Evolutionary conservation across 2,797 vertebrate species (phyloP), one percentile per base, ranked within the genome.

Genomic region (Toxotes lorentzi): DNA sequence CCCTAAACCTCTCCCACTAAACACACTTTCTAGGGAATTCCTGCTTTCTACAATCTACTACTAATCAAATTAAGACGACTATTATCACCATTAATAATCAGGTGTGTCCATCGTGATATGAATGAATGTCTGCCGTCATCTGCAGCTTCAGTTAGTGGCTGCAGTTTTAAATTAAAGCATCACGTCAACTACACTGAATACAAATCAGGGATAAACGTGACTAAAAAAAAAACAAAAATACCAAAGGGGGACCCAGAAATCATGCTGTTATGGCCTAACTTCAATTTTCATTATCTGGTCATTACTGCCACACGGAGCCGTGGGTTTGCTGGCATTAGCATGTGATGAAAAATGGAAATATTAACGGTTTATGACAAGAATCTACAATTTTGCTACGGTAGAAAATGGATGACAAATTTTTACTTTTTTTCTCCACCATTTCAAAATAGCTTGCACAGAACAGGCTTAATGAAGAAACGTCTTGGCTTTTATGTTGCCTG

Each of bases 401-500:
- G 34, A 74, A 74, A 60, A 79, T 38, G 50, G 58, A 74, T 69
- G 62, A 48, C 47, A 62, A 59, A 59, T 3, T 71, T 54, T 63
- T 41, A 27, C n/a, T 30, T 13, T 35, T 24, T 45, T 43, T 9
- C 16, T 63, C 34, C 27, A 32, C n/a, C 5, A n/a, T 79, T 78
- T 81, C 8, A 35, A 80, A 79, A 80, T 40, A 82, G 60, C 68
- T 75, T 77, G 77, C 77, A 82, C 63, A 78, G 82, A 89, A 60
- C 76, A 30, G 63, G 68, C 27, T 48, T 87, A 72, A 87, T 82
- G 79, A 92, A 87, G 71, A 90, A 83, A 81, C 12, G 75, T 79
- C 48, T 82, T 71, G 70, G 71, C 73, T 90, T 92, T 92, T 73
- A 88, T 90, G 88, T 78, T 79, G 69, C 75, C 66, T 76, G 72